Evolutionary conservation across 2,113 vertebrate species (phyloP).

Genomic region (Heterotis niloticus): DNA sequence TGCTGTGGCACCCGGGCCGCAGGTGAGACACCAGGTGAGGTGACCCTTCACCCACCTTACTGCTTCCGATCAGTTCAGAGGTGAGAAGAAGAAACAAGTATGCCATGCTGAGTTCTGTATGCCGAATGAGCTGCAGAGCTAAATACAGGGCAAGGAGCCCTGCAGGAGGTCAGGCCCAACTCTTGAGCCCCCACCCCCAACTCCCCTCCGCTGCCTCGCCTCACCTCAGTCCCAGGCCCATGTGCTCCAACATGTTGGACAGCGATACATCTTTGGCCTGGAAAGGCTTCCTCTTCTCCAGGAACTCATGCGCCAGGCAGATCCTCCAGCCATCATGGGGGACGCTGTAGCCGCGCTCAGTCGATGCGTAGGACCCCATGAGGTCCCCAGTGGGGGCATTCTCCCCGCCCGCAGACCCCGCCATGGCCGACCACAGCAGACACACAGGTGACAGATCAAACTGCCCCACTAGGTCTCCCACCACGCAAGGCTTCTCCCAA

Average conservation of each 20-base stretch:
- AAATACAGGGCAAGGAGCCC: no score
- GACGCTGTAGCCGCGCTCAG: slow-evolving; percentile 67
- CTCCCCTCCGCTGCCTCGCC: slow-evolving; percentile 9
- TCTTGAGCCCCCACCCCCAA: no score
- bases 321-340: slow-evolving; percentile 82
- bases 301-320: slow-evolving; percentile 85
- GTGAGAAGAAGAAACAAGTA: no score
- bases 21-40: neutral
- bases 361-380: slow-evolving; percentile 73
- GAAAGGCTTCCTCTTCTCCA: slow-evolving; percentile 84
- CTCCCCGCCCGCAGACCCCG: slow-evolving; percentile 53
- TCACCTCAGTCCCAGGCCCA: slow-evolving; percentile 81
- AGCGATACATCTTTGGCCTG: slow-evolving; percentile 74
- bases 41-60: neutral
- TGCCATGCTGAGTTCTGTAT: no score
- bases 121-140: no score
- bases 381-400: slow-evolving; percentile 60
- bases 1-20: neutral
- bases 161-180: no score
- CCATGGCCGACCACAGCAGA: neutral
- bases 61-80: slow-evolving; percentile 16
- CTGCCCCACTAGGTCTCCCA: neutral
- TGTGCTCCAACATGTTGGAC: slow-evolving; percentile 68
- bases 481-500: neutral
- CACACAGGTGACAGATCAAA: neutral